These are phyloP conservation scores for Antedon mediterranea DNA, from an alignment of 53 echinoderm and acorn worm species.

Conservation along the genomic window DNA sequence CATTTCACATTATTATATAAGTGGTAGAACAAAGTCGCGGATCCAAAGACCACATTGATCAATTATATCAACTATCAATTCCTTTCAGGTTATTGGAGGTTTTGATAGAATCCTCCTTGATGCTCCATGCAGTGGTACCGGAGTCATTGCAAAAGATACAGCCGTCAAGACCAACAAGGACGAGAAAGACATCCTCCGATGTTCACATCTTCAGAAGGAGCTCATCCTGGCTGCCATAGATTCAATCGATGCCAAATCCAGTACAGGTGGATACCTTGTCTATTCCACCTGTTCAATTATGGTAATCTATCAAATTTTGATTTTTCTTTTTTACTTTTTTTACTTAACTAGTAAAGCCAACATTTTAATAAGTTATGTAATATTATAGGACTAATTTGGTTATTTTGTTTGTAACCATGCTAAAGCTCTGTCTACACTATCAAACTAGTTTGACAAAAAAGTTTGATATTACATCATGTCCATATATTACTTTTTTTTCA, in stretches of 20 bases:
- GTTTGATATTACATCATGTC: too few relatives aligned
- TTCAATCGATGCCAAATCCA: constrained; percentile 71
- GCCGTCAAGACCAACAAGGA: constrained; percentile 78
- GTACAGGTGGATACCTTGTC: constrained; percentile 63
- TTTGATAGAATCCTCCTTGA: constrained; percentile 86
- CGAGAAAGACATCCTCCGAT: constrained; percentile 48
- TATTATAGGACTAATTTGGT: too few relatives aligned
- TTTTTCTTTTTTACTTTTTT: too few relatives aligned
- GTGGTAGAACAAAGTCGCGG: too few relatives aligned
- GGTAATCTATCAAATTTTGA: too few relatives aligned
- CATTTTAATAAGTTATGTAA: too few relatives aligned
- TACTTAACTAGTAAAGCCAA: too few relatives aligned
- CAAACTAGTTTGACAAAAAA: too few relatives aligned
- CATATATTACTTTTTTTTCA: too few relatives aligned
- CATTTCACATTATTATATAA: too few relatives aligned
- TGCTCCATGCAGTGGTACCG: constrained; percentile 91
- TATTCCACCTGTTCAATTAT: constrained; percentile 92
- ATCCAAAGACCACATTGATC: too few relatives aligned
- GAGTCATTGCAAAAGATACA: constrained; percentile 83
- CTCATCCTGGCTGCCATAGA: constrained; percentile 84
- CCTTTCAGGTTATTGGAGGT: constrained; percentile 60
- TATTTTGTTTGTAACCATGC: background rate
- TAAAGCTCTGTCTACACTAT: too few relatives aligned
- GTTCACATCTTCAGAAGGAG: constrained; percentile 79
- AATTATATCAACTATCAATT: background rate